Base-by-base conservation (phyloP, 2,888 invertebrate species). In the Caenorhabditis panamensis region DNA sequence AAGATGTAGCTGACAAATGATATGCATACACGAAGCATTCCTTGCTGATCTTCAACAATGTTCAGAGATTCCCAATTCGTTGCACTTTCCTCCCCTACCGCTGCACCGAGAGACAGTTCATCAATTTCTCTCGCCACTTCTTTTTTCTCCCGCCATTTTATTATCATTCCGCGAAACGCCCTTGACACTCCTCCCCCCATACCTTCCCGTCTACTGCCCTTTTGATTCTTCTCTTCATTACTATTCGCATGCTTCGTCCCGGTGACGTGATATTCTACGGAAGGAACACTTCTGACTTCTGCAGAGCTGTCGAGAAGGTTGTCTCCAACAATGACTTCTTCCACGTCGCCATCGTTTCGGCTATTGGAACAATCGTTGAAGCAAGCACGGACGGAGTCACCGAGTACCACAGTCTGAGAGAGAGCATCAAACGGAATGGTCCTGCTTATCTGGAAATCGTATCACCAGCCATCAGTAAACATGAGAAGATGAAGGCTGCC, bases 211-310 rank as follows among this genome's bases (percentile, higher is more conserved):
- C 31, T 31, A 9, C 9, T 31, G 31, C 31, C 31, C 31, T 31
- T 31, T 31, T 31, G 31, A 31, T 31, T 8, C 22, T 24, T 26
- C 53, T 24, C 47, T 28, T 22, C 18, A 2, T 13, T 41, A 16
- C 58, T 71, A 36, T 31, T 31, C 31, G 5, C 31, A 73, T 79
- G 73, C 47, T 79, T 11, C 18, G 69, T 36, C 75, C 82, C 4
- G 82, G 82, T 16, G 82, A 84, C 56, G 11, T 84, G 18, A 20
- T 84, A 1, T 84, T 82, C 56, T 84, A 78, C 37, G 77, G 68
- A 1, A 56, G 68, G 20, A 53, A 37, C 13, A 2, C 47, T 18
- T 68, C 79, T 41, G 79, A 79, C 8, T 79, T 79, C 18, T 73
- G 67, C 18, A 36, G 31, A 20, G 80, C 80, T 16, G 80, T 80